A percentile compares a stretch with the other conserved stretches of the same genome.
phyloP scores from a whole-genome alignment of 2,797 vertebrate genomes.

The Phataginus tricuspis region DNA sequence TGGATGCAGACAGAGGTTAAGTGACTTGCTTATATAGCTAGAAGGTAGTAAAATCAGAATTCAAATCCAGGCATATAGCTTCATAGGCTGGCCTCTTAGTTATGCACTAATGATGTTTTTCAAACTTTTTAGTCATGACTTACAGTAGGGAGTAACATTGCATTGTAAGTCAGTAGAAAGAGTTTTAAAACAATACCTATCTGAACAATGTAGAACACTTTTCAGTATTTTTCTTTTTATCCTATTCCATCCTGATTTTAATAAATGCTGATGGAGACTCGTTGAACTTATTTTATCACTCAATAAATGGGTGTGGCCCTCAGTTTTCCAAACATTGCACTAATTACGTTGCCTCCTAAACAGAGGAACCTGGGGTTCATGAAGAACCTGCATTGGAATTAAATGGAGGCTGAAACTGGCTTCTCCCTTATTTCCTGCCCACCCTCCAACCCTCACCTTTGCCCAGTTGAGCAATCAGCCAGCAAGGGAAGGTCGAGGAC shows the following conservation, averaged over 20 bases:
- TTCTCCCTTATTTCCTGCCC: not conserved
- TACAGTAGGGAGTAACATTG: not conserved
- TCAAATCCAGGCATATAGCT: slow-evolving; percentile 7
- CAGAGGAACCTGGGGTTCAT: not conserved
- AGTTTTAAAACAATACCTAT: not conserved
- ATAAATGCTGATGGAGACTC: slow-evolving; percentile 2
- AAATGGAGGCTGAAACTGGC: not conserved
- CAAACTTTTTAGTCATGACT: not conserved
- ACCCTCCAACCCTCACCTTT: not conserved
- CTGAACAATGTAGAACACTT: not conserved
- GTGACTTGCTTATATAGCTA: not conserved
- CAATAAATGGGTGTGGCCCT: not conserved
- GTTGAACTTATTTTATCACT: slow-evolving; percentile 3
- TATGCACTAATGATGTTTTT: not conserved
- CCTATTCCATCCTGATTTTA: not conserved
- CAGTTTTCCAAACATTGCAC: not conserved
- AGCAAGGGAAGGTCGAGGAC: not conserved
- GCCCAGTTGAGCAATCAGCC: slow-evolving; percentile 19
- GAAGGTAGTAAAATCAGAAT: not conserved
- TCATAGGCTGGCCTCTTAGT: not conserved
- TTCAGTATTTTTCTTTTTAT: slow-evolving; percentile 14
- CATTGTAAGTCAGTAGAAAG: not conserved
- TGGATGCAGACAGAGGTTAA: not conserved
- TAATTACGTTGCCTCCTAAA: not conserved
- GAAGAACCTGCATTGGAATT: not conserved